phyloP scores from a whole-genome alignment of 2,888 invertebrate genomes.

The Dioctria rufipes region DNA sequence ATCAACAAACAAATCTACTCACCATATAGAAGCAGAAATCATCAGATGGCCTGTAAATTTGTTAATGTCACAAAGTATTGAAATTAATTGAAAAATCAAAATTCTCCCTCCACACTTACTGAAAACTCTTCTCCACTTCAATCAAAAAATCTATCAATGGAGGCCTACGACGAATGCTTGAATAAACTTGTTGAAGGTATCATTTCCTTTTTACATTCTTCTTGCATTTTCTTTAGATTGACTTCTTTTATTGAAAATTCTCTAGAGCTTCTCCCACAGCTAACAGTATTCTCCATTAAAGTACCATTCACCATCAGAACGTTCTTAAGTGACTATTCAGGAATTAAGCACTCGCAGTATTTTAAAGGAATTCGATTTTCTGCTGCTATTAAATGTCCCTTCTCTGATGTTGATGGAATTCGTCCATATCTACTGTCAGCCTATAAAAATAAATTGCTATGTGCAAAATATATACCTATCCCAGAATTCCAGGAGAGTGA shows the following conservation, averaged over 20 bases:
- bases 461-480: background rate
- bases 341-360: constrained; percentile 3
- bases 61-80: too few species aligned
- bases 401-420: background rate
- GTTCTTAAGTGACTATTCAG: constrained; percentile 21
- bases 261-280: background rate
- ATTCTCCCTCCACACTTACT: too few species aligned
- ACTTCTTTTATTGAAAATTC: constrained; percentile 27
- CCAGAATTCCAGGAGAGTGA: background rate
- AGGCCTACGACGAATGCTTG: background rate
- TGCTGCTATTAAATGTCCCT: background rate
- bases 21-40: too few species aligned
- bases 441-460: background rate
- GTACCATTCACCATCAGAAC: constrained; percentile 14
- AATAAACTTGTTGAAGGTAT: background rate
- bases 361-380: constrained; percentile 35
- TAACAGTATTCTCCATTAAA: constrained; percentile 1
- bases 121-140: too few species aligned
- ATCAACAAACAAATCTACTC: too few species aligned
- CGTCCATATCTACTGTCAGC: background rate
- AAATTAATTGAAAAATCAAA: too few species aligned
- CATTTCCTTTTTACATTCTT: background rate
- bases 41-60: too few species aligned
- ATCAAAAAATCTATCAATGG: too few species aligned
- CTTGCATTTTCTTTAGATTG: constrained; percentile 15